A percentile compares a stretch with the other conserved stretches of the same genome.
Conservation (phyloP, 2,797 vertebrate species). For the Cynodonichthys magdalenae region DNA sequence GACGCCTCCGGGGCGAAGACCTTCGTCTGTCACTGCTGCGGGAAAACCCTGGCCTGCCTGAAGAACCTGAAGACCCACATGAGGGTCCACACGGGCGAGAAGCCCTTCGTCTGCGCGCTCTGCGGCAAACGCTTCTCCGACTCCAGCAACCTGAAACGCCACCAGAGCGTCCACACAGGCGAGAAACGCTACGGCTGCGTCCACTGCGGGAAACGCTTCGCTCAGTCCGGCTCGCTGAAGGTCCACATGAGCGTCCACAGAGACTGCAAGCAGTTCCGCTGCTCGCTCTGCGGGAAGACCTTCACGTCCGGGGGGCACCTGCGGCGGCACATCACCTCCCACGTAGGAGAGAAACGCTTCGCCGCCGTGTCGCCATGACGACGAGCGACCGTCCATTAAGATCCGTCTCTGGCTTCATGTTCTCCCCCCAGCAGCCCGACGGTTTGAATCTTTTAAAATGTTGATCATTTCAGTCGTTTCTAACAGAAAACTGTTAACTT, state of each 20-base stretch:
- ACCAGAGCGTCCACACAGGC: slow-evolving; percentile 82
- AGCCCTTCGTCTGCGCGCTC: slow-evolving; percentile 77
- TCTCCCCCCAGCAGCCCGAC: too few species aligned
- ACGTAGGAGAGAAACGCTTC: slow-evolving; percentile 27
- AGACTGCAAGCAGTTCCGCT: slow-evolving; percentile 71
- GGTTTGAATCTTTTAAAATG: too few species aligned
- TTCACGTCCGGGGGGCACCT: slow-evolving; percentile 76
- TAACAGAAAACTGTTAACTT: too few species aligned
- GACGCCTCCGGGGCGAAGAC: slow-evolving; percentile 25
- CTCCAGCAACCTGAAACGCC: slow-evolving; percentile 81
- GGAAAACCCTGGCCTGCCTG: slow-evolving; percentile 77
- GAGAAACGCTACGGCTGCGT: slow-evolving; percentile 81
- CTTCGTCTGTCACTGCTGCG: slow-evolving; percentile 77
- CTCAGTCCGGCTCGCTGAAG: slow-evolving; percentile 77
- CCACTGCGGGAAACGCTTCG: slow-evolving; percentile 81
- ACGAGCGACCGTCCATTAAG: too few species aligned
- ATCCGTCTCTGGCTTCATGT: too few species aligned
- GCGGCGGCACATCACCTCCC: slow-evolving; percentile 57
- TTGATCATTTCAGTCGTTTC: too few species aligned
- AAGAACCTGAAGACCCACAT: slow-evolving; percentile 83
- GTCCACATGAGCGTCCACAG: slow-evolving; percentile 78
- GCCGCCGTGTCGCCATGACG: slow-evolving; percentile 12
- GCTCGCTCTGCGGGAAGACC: slow-evolving; percentile 65
- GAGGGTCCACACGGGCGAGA: slow-evolving; percentile 81
- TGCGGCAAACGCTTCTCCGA: slow-evolving; percentile 82